These are phyloP conservation scores for Sebastes melanostomus DNA, from an alignment of 2,797 vertebrate species.

Conservation along the genomic window DNA sequence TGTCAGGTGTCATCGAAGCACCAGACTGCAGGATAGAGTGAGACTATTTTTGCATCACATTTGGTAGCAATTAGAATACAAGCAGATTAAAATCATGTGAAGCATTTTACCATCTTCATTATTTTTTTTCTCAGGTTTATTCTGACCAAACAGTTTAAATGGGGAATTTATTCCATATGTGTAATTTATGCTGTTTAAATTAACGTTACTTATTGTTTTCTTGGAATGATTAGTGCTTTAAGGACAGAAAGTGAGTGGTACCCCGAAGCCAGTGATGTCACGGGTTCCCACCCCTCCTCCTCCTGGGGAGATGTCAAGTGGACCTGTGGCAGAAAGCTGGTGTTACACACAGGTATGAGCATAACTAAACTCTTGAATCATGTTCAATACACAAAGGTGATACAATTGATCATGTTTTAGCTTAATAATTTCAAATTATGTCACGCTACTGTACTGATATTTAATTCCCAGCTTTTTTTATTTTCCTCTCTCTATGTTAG, in stretches of 20 bases:
- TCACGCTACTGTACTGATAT: neutral
- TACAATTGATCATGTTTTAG: neutral
- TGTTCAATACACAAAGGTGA: neutral
- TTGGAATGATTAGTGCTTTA: slow-evolving; percentile 67
- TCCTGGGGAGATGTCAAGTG: slow-evolving; percentile 94
- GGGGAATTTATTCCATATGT: neutral
- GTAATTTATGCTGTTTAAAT: slow-evolving; percentile 6
- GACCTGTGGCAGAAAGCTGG: slow-evolving; percentile 98
- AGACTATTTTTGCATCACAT: neutral
- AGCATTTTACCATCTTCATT: neutral
- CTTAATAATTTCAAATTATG: neutral
- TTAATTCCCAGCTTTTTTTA: neutral
- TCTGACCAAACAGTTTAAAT: neutral
- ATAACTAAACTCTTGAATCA: neutral
- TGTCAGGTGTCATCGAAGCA: neutral
- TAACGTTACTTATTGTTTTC: slow-evolving; percentile 11
- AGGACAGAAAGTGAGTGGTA: slow-evolving; percentile 71
- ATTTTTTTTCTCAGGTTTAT: neutral
- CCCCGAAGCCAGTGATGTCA: slow-evolving; percentile 88
- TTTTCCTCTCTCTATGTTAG: neutral
- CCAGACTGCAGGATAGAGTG: neutral
- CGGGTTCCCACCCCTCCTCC: slow-evolving; percentile 94
- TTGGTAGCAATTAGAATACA: neutral
- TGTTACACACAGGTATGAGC: slow-evolving; percentile 95
- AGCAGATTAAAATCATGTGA: neutral